Conservation (phyloP, 2,113 vertebrate genomes). For the Tragulus kanchil region DNA sequence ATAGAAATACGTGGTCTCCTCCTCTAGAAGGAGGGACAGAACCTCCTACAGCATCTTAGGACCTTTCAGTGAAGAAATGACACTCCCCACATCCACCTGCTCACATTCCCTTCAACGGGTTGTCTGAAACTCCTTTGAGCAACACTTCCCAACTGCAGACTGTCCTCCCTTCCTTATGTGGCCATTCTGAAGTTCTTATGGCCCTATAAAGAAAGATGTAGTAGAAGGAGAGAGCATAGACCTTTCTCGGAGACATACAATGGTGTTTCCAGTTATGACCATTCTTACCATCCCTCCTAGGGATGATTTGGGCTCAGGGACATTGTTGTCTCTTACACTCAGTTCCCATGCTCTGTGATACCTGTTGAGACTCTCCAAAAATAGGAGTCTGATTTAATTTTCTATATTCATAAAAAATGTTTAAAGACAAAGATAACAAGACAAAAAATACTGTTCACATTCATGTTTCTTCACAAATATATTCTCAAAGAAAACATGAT, state of each 20-base stretch:
- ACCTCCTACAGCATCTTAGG: background rate
- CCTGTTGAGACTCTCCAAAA: background rate
- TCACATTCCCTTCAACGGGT: background rate
- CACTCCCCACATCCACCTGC: background rate
- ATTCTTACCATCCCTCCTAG: background rate
- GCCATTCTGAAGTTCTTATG: background rate
- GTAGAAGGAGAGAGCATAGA: background rate
- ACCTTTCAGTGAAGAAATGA: background rate
- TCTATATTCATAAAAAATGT: background rate
- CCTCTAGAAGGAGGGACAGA: background rate
- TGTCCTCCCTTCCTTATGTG: background rate
- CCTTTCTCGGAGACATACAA: background rate
- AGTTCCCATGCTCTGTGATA: background rate
- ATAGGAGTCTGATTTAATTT: background rate
- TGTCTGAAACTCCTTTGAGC: background rate
- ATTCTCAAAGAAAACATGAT: background rate
- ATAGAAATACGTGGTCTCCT: background rate
- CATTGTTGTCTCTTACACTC: background rate
- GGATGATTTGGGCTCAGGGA: background rate
- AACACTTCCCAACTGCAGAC: background rate
- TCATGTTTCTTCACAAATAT: background rate
- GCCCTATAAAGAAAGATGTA: background rate
- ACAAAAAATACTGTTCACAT: background rate
- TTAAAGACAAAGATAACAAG: slow-evolving; percentile 11
- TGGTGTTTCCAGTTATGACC: background rate